Base-by-base conservation (phyloP, 2,888 invertebrate genomes). In the Alloplasta piceator region DNA sequence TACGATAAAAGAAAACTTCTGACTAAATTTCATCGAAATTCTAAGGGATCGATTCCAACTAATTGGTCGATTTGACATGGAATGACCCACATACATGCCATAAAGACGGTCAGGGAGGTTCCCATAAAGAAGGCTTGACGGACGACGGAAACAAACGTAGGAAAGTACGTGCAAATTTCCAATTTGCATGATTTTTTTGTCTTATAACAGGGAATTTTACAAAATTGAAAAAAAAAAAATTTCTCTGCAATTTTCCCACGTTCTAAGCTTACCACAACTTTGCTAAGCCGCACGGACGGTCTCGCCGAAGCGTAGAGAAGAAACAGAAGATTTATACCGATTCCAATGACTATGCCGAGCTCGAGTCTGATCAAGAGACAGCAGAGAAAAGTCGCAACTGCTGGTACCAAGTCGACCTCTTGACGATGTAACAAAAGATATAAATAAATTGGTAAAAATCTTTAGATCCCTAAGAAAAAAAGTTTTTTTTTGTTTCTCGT, bases 321-420 rank as follows among this genome's bases (percentile, higher is more conserved):
- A 87, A 95, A 94, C 55, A 94, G 85, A 43, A 95, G 92, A 88
- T 95, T 95, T 80, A 95, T 93, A 41, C 93, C 93, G 75, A 95
- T 94, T 12, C 95, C 95, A 83, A 94, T 93, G 48, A 95, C 93
- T 84, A 96, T 96, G 68, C 96, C 96, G 85, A 95, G 92, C 92
- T 96, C 95, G 56, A 95, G 93, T 67, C 95, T 94, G 66, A 95
- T 92, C 78, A 95, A 93, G 43, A 96, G 92, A 75, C 95, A 96
- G 26, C 94, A 93, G 1, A 95, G 85, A 88, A 96, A 96, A 6
- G 96, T 96, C 0, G 94, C 93, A 9, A 93, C 87, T 63, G 95
- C 95, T 10, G 96, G 95, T 74, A 96, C 92, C 82, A 96, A 91
- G 90, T 96, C 96, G 79, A 94, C 92, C 92, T 95, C 96, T 96